Base-by-base conservation (phyloP, 2,888 invertebrate genomes). In the Hybos culiciformis region DNA sequence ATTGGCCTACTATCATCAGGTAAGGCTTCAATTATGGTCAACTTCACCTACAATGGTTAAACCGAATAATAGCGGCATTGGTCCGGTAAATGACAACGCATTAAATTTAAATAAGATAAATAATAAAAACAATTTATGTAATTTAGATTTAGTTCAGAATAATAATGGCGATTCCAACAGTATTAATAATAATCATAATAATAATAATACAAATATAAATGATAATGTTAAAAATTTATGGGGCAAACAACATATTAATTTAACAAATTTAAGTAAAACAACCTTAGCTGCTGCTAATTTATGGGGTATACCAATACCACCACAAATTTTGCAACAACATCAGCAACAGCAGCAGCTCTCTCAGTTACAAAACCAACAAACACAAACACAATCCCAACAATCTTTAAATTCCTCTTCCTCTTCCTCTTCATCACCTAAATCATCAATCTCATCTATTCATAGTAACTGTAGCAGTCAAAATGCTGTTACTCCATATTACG, bases 401-500 rank as follows among this genome's bases (percentile, higher is more conserved):
- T n/a, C 46, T 7, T 14, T 23, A 31, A 43, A 43, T 41, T 42
- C 46, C 37, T 39, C 39, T 11, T 20, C 38, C 5, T 7, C 39
- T 14, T 40, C 45, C 17, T 40, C 46, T 20, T 11, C 23, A 15
- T 18, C 24, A 26, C 14, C 26, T 18, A 24, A 11, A 38, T 26
- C 26, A 26, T 17, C 18, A 17, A 18, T 17, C 4, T 38, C 60
- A 17, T 62, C n/a, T n/a, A n/a, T n/a, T n/a, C n/a, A n/a, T n/a
- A n/a, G n/a, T n/a, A n/a, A n/a, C n/a, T n/a, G 62, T 52, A n/a
- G n/a, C 63, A 62, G 7, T 62, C 63, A 46, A 46, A 63, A 17
- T 65, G 65, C 44, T 63, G 65, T 37, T 63, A 57, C 41, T 60
- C 57, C 43, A 49, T 50, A 15, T 50, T 52, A 26, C 53, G 55